Percentiles rank a stretch among this genome's conserved stretches.
These are phyloP conservation scores for Helicoverpa armigera DNA, from an alignment of 1,140 invertebrate species.

Conservation along the genomic window DNA sequence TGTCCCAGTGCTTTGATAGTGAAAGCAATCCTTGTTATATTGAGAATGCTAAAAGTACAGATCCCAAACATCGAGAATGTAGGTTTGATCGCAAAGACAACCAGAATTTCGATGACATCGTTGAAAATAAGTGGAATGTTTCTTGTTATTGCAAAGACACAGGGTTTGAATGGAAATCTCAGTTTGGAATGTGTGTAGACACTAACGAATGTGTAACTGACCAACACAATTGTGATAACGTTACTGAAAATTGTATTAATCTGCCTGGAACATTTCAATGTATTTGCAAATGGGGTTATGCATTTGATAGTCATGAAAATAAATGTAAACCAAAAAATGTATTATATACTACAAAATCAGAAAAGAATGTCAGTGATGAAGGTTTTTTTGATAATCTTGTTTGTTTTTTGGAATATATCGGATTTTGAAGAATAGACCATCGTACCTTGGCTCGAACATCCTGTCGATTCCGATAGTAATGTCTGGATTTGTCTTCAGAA, in stretches of 20 bases:
- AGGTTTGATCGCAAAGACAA: conserved; percentile 82
- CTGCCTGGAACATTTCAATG: conserved; percentile 86
- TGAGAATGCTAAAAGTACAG: conserved; percentile 47
- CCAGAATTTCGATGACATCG: conserved; percentile 85
- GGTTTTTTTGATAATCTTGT: conserved; percentile 1
- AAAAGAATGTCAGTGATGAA: conserved; percentile 31
- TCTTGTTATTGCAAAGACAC: conserved; percentile 85
- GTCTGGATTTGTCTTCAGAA: conserved; percentile 92
- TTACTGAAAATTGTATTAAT: conserved; percentile 87
- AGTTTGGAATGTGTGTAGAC: conserved; percentile 88
- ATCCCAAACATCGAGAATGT: conserved; percentile 67
- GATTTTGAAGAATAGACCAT: neutral
- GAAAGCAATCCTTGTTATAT: conserved; percentile 56
- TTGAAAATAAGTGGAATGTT: conserved; percentile 88
- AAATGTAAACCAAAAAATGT: conserved; percentile 57
- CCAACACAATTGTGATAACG: conserved; percentile 79
- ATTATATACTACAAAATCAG: neutral
- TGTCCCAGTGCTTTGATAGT: conserved; percentile 51
- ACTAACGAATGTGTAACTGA: conserved; percentile 87
- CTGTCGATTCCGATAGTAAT: conserved; percentile 89
- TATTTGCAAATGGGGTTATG: conserved; percentile 84
- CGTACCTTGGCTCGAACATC: conserved; percentile 91
- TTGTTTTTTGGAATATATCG: conserved; percentile 22
- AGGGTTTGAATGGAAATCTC: conserved; percentile 87
- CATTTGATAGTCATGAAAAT: conserved; percentile 66